Evolutionary conservation across 2,113 vertebrate species (phyloP).

Genomic region (Cyrtonyx montezumae): DNA sequence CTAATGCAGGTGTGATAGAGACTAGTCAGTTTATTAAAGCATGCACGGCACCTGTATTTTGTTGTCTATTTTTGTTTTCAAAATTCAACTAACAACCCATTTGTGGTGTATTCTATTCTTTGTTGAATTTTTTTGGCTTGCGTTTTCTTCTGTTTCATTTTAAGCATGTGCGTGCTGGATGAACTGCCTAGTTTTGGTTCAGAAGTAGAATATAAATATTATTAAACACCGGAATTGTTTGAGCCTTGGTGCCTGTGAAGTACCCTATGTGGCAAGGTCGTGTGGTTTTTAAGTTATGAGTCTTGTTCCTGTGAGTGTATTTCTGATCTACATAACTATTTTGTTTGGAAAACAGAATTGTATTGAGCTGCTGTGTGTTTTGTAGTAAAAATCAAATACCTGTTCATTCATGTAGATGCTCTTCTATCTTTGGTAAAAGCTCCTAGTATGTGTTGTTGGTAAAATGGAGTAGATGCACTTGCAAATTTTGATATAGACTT

Average conservation of each 20-base stretch:
- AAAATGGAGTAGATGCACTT: not conserved
- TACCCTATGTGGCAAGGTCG: slow-evolving; percentile 2
- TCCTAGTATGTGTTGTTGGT: not conserved
- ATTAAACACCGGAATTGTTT: slow-evolving; percentile 48
- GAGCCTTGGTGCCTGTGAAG: slow-evolving; percentile 24
- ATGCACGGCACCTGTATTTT: slow-evolving; percentile 81
- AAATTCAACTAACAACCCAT: slow-evolving; percentile 72
- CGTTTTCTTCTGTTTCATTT: slow-evolving; percentile 47
- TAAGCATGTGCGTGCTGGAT: slow-evolving; percentile 90
- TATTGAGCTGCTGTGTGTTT: not conserved
- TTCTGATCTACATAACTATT: not conserved
- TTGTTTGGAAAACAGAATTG: not conserved
- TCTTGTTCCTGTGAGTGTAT: slow-evolving; percentile 4
- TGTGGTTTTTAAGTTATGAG: not conserved
- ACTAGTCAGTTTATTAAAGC: slow-evolving; percentile 84
- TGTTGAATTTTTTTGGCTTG: slow-evolving; percentile 67
- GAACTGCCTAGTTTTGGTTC: slow-evolving; percentile 85
- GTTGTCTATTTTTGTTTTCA: slow-evolving; percentile 64
- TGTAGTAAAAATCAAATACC: not conserved
- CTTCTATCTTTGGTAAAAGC: not conserved
- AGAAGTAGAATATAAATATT: slow-evolving; percentile 17
- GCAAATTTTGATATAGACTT: not conserved
- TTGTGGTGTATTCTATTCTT: slow-evolving; percentile 74
- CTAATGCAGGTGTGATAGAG: slow-evolving; percentile 89
- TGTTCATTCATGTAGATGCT: not conserved